Conservation (phyloP, 2,888 invertebrate genomes). For the Erpobdella octoculata region DNA sequence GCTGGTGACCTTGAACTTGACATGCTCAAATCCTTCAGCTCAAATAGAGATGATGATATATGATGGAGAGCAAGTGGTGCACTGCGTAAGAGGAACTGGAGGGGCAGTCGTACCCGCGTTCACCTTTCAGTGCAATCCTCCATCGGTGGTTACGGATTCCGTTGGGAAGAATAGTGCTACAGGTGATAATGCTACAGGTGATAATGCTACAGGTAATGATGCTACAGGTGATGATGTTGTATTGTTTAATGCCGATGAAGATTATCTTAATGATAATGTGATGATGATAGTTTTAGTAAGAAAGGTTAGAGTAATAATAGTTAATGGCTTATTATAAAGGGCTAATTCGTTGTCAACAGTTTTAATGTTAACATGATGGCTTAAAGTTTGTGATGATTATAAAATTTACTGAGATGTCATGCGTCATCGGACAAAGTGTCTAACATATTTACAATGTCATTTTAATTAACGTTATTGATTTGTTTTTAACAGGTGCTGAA, state of each 20-base stretch:
- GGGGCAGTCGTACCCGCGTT: slow-evolving; percentile 2
- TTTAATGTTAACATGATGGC: no score
- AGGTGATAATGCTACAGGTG: neutral
- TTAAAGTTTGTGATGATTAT: no score
- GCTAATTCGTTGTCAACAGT: no score
- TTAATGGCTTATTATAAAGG: no score
- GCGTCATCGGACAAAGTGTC: no score
- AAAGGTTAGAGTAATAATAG: no score
- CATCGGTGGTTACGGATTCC: neutral
- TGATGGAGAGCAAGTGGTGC: neutral
- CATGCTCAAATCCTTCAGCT: neutral
- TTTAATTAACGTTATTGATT: no score
- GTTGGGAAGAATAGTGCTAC: neutral
- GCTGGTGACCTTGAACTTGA: neutral
- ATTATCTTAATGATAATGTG: neutral
- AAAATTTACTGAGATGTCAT: no score
- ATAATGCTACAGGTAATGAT: neutral
- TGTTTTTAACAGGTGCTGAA: no score
- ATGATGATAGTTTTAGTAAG: no score
- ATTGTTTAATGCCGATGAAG: neutral
- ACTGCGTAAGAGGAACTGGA: neutral
- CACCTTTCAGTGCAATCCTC: slow-evolving; percentile 1
- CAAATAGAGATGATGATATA: neutral
- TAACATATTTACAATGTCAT: no score
- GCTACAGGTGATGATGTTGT: neutral